Evolutionary conservation across 2,888 invertebrate species (phyloP), one percentile per base, ranked within the genome.

Genomic region (Drosophila maculinotata): DNA sequence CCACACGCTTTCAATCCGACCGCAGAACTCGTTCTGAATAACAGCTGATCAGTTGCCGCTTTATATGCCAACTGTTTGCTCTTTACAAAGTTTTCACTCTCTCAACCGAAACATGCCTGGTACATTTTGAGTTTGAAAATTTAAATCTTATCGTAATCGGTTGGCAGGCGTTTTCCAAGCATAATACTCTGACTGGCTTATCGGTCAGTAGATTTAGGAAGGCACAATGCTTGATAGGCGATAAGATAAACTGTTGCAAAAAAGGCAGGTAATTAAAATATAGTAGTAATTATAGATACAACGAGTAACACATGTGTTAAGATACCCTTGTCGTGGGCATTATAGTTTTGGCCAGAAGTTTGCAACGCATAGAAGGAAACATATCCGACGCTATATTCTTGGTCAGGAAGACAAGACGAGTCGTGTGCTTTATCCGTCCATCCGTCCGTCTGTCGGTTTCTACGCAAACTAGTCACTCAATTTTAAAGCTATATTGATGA

Each of bases 1-100:
- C 26, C 10, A 35, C 47, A 14, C 59, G 51, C 53, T 39, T 12
- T 9, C 23, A 15, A 20, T 28, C 8, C 64, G 45, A 41, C n/a
- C 17, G 41, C 48, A 33, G 7, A 66, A 45, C 59, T 47, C 38
- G 33, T 59, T 77, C 41, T 79, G 39, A 36, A 9, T 23, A 4
- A 6, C 12, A 26, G 44, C 47, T 45, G 41, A 31, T 12, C 8
- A 9, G 15, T 20, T 36, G 3, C 20, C 31, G 28, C n/a, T 2
- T 52, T 63, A 44, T 68, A 42, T 17, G n/a, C n/a, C 3, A 17
- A 44, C 25, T 38, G 26, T 17, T n/a, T 5, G 14, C n/a, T 20
- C 20, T 1, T 39, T 3, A 10, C 8, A 1, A 4, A 26, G 36
- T 25, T 33, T 8, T 23, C 8, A 2, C 25, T 39, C 45, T 59